Evolutionary conservation across 1,140 invertebrate species (phyloP), one percentile per base, ranked within the genome.

Genomic region (Caenorhabditis inopinata): DNA sequence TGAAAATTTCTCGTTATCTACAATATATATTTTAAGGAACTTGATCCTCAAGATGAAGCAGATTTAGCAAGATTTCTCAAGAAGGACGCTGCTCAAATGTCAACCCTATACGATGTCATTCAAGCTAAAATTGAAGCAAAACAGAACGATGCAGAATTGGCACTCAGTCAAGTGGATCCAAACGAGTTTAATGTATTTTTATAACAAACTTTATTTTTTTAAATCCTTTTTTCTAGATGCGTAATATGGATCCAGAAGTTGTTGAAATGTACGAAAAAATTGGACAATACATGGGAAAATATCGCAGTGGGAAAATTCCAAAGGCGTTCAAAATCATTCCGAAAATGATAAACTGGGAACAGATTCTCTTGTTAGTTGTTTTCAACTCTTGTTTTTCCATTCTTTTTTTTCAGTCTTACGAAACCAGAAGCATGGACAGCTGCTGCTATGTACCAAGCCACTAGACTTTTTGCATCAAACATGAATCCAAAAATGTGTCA

Each of bases 311-410:
- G 16, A 97, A 96, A 90, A 89, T 99, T 42, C 97, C 97, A 0
- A 98, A 99, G 89, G 95, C 96, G 11, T 98, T 99, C 89, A 99
- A 99, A 91, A 93, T 97, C 83, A 93, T 99, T 80, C 96, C 97
- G 14, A 93, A 92, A 87, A 90, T 98, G 32, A 91, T 91, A 74
- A 98, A 98, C 89, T 99, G 97, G 97, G 96, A 99, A 89, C 95
- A 91, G 62, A 84, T 88, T 73, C 81, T 87, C 18, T 87, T 82
- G 84, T 85, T 75, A 46, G 81, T 75, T 68, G 14, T 27, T 38
- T 76, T 29, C 46, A 25, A 47, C 6, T 27, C 0, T 25, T n/a
- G 3, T 4, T 1, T 47, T 47, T 29, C 38, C 38, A 27, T n/a
- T n/a, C 38, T 14, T 3, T 18, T 18, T 42, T 32, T 85, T 82